Evolutionary conservation across 2,888 invertebrate genomes (phyloP), one percentile per base, ranked within the genome.

Genomic region (Ferdinandea cuprea): DNA sequence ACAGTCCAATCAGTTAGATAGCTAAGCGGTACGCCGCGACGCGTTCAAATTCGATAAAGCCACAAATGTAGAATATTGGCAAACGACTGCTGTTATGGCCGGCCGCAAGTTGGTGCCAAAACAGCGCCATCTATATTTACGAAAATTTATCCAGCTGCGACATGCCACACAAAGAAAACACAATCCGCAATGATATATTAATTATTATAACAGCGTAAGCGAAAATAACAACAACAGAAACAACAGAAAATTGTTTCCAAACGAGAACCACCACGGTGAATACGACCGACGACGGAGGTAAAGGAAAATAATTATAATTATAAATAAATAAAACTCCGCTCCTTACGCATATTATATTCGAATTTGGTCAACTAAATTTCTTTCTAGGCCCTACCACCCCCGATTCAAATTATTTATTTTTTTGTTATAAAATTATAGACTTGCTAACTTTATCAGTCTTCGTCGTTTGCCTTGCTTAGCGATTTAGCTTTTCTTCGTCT

Each of bases 101-200:
- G 48, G 44, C 19, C 30, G 44, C 8, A 9, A 42, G 46, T 50
- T 50, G n/a, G 19, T 25, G 56, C 15, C 17, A 21, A 46, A 68
- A 42, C 54, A 79, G 73, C 79, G 74, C 74, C 79, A 74, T 74
- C 79, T 80, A 56, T 28, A 40, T 25, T 56, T 28, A 56, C 28
- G 54, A 42, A 40, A 11, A 9, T 15, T 48, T 11, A 42, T 21
- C 15, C 13, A 4, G 11, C 48, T 30, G 37, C 17, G 48, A 59
- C 4, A 52, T 19, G n/a, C n/a, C n/a, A n/a, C n/a, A n/a, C n/a
- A n/a, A 48, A 37, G 5, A 40, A 48, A 21, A 54, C n/a, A n/a
- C 13, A 44, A 59, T 40, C 7, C 15, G 44, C 4, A 59, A 48
- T 37, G 30, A 40, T 35, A 28, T 25, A 37, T 35, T 50, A 50